Evolutionary conservation across 2,113 vertebrate genomes (phyloP).

Genomic region (Castor canadensis): DNA sequence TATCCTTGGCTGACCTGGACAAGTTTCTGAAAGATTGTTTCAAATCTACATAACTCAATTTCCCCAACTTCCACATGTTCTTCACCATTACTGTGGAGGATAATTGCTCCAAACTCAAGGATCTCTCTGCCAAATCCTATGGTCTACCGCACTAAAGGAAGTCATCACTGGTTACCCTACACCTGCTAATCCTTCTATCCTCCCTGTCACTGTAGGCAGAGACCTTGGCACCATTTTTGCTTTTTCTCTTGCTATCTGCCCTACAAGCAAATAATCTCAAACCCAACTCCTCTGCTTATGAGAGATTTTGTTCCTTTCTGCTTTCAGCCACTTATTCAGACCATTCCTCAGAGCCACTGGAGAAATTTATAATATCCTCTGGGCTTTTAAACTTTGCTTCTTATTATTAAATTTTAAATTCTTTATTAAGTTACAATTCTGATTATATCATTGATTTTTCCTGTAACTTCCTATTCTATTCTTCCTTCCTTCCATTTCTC

Average conservation of each 20-base stretch:
- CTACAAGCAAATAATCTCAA: background rate
- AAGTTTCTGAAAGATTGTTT: background rate
- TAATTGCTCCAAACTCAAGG: background rate
- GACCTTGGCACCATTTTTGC: background rate
- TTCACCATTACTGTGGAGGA: background rate
- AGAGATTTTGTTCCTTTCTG: background rate
- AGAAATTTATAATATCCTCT: background rate
- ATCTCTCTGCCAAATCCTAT: background rate
- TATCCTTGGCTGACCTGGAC: background rate
- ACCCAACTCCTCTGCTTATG: background rate
- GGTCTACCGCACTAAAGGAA: background rate
- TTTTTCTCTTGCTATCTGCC: background rate
- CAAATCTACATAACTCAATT: background rate
- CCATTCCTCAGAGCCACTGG: background rate
- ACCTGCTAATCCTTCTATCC: background rate
- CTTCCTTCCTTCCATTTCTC: background rate
- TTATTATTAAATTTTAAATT: background rate
- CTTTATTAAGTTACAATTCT: background rate
- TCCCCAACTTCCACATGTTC: background rate
- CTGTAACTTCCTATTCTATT: background rate
- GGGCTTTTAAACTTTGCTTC: background rate
- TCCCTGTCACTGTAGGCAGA: background rate
- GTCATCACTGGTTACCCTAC: fast-evolving
- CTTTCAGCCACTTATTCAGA: background rate
- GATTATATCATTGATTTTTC: background rate